Evolutionary conservation across 2,797 vertebrate species (phyloP).

Genomic region (Chloroceryle inda): DNA sequence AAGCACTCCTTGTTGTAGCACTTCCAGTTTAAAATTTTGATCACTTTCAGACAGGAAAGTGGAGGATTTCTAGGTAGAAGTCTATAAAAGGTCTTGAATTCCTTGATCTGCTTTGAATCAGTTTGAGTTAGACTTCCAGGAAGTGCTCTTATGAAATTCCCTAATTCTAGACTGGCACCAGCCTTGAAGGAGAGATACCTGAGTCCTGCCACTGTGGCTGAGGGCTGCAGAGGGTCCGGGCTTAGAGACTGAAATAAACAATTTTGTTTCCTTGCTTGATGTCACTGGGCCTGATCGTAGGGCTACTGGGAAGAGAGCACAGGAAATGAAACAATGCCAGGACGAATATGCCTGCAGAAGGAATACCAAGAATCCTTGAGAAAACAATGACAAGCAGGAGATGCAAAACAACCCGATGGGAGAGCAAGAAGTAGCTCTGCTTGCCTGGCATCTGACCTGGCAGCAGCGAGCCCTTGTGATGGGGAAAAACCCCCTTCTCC

Average conservation of each 20-base stretch:
- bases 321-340: constrained; percentile 11
- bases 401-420: not conserved
- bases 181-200: not conserved
- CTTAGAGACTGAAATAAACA: not conserved
- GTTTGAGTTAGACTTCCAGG: not conserved
- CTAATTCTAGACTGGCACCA: not conserved
- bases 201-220: not conserved
- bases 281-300: not conserved
- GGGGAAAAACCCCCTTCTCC: not conserved
- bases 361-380: not conserved
- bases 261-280: not conserved
- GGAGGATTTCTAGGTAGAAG: not conserved
- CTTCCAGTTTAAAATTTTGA: not conserved
- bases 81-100: not conserved
- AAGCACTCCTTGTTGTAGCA: not conserved
- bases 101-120: not conserved
- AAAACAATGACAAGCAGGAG: not conserved
- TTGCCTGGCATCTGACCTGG: fast-evolving
- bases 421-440: not conserved
- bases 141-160: not conserved
- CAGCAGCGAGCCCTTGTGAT: not conserved
- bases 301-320: not conserved
- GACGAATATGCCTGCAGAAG: not conserved
- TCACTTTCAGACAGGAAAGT: not conserved
- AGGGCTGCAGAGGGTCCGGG: not conserved